Percentiles rank a stretch among this genome's conserved stretches.
These are phyloP conservation scores for Phenganax marumi DNA, from an alignment of 92 coral and sea anemone genomes.

Conservation along the genomic window DNA sequence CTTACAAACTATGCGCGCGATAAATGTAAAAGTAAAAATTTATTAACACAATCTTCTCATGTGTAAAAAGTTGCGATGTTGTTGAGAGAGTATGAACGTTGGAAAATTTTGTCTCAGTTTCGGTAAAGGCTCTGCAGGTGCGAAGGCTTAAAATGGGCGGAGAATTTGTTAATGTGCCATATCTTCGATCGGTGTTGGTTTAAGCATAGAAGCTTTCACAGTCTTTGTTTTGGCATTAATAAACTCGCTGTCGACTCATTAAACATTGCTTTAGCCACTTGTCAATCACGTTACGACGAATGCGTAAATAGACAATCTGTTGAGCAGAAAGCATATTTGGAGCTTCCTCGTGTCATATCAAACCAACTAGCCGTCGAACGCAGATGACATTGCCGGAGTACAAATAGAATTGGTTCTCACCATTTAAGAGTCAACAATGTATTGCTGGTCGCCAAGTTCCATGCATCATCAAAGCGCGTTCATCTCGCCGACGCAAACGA, in stretches of 20 bases:
- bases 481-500: conserved; percentile 18
- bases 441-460: conserved; percentile 23
- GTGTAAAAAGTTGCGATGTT: no score
- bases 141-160: conserved; percentile 22
- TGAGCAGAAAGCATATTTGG: conserved; percentile 15
- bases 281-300: conserved; percentile 36
- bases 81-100: neutral
- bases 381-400: conserved; percentile 14
- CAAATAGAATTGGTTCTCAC: neutral
- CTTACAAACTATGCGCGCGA: no score
- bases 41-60: no score
- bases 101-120: neutral
- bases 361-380: neutral
- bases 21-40: no score
- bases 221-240: conserved; percentile 40
- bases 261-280: conserved; percentile 23
- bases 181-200: conserved; percentile 16
- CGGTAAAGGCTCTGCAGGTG: neutral
- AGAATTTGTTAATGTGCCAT: conserved; percentile 35
- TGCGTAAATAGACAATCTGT: conserved; percentile 38
- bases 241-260: conserved; percentile 29
- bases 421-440: conserved; percentile 3
- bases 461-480: conserved; percentile 24
- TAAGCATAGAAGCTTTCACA: conserved; percentile 32
- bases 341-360: conserved; percentile 16